Percentiles rank a stretch among this genome's conserved stretches.
phyloP scores from a whole-genome alignment of 2,888 invertebrate species.

The Amaurobius ferox region DNA sequence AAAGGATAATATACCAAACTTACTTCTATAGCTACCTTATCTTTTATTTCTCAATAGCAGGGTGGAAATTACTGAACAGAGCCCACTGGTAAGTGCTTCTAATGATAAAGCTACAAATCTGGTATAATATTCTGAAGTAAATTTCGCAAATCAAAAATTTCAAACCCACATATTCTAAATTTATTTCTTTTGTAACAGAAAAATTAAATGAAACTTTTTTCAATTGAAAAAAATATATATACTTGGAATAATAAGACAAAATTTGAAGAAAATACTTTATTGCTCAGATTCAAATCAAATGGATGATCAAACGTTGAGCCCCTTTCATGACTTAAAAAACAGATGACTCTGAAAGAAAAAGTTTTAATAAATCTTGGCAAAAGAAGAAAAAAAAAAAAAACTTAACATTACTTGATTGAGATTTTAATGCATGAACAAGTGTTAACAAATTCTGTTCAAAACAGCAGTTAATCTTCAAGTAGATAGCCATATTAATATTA shows the following conservation, averaged over 20 bases:
- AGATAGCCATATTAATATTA: not conserved
- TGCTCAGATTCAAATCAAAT: slow-evolving; percentile 43
- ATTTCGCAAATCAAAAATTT: no score
- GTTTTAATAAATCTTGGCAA: not conserved
- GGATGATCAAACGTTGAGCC: slow-evolving; percentile 32
- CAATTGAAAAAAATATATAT: not conserved
- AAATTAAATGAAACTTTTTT: no score
- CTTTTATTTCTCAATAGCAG: no score
- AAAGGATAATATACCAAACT: no score
- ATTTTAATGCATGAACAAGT: not conserved
- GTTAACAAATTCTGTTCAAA: not conserved
- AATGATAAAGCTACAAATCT: no score
- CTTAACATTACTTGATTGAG: not conserved
- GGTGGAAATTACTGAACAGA: no score
- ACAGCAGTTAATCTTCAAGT: not conserved
- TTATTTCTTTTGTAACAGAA: no score
- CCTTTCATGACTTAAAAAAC: slow-evolving; percentile 50
- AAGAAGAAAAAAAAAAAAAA: no score
- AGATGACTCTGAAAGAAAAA: slow-evolving; percentile 44
- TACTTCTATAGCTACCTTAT: no score
- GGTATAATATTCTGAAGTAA: no score
- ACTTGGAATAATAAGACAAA: not conserved
- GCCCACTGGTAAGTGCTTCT: no score
- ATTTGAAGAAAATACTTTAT: slow-evolving; percentile 66
- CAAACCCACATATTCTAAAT: no score